Base-by-base conservation (phyloP, 2,797 vertebrate species). In the Myripristis murdjan region DNA sequence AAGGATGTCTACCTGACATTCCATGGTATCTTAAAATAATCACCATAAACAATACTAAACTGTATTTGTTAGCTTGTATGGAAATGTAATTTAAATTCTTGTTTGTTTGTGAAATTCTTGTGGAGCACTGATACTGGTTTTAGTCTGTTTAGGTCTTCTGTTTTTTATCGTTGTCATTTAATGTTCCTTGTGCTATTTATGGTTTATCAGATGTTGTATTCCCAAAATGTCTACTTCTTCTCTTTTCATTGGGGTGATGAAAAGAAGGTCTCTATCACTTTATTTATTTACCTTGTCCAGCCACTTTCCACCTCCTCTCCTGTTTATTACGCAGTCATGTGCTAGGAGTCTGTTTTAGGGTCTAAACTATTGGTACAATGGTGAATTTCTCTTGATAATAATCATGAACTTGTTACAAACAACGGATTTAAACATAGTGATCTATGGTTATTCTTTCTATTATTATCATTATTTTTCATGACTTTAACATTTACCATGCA, bases 21-120 rank as follows among this genome's bases (percentile, higher is more conserved):
- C n/a, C n/a, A n/a, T n/a, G n/a, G n/a, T n/a, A n/a, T n/a, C n/a
- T n/a, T n/a, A n/a, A 73, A 78, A 83, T 77, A 61, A 64, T 79
- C 49, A 51, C 70, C 68, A 26, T 73, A 75, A 79, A 80, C 60
- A 63, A 76, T 33, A 52, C 61, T 74, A 24, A 15, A 53, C 59
- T 61, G n/a, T 73, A 31, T 59, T 43, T 75, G 73, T 86, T 78
- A 82, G 78, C 61, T 79, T 18, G 26, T 18, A 10, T 20, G 14
- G 77, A 86, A 75, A 80, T 9, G 6, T 24, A 68, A 26, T 60
- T 6, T 2, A 64, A 41, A 1, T 23, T 49, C 35, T 53, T 35
- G 9, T 2, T 48, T 47, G 0, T 53, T 73, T 66, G 24, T 64
- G 39, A 84, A 58, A 63, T 53, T 39, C 31, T 4, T 47, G 35